Evolutionary conservation across 64 coral and sea anemone genomes (phyloP).

Genomic region (Montipora sp.): DNA sequence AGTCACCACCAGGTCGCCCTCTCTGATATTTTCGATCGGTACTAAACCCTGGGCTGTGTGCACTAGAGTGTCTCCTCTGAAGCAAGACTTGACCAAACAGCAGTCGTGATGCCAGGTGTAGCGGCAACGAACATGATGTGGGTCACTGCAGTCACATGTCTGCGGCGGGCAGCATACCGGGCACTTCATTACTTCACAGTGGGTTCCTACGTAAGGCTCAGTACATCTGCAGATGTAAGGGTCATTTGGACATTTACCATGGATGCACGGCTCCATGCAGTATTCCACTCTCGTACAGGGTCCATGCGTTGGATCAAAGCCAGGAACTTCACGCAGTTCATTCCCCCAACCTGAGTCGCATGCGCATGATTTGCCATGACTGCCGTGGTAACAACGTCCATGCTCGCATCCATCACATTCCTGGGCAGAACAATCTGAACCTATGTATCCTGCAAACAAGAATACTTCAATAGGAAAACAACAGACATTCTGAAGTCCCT

Average conservation of each 20-base stretch:
- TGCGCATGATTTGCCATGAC: conserved; percentile 53
- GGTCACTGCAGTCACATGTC: conserved; percentile 77
- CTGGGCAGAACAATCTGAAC: conserved; percentile 65
- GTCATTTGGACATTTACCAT: conserved; percentile 56
- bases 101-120: conserved; percentile 83
- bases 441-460: conserved; percentile 50
- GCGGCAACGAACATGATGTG: conserved; percentile 26
- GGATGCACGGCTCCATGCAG: conserved; percentile 71
- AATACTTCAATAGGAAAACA: too few relatives aligned
- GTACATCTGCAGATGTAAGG: conserved; percentile 41
- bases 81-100: conserved; percentile 89
- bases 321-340: neutral
- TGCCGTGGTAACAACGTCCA: conserved; percentile 52
- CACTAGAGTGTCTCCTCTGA: conserved; percentile 85
- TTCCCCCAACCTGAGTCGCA: conserved; percentile 68
- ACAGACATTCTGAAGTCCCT: neutral
- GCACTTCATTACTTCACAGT: conserved; percentile 81
- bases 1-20: conserved; percentile 84
- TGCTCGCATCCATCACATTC: conserved; percentile 87
- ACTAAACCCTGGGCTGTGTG: conserved; percentile 77
- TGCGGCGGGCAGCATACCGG: conserved; percentile 90
- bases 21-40: conserved; percentile 69
- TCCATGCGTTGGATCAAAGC: conserved; percentile 53
- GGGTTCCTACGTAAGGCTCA: conserved; percentile 58
- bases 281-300: conserved; percentile 77